Base-by-base conservation (phyloP, 1,140 invertebrate species). In the Drosophila asahinai region DNA sequence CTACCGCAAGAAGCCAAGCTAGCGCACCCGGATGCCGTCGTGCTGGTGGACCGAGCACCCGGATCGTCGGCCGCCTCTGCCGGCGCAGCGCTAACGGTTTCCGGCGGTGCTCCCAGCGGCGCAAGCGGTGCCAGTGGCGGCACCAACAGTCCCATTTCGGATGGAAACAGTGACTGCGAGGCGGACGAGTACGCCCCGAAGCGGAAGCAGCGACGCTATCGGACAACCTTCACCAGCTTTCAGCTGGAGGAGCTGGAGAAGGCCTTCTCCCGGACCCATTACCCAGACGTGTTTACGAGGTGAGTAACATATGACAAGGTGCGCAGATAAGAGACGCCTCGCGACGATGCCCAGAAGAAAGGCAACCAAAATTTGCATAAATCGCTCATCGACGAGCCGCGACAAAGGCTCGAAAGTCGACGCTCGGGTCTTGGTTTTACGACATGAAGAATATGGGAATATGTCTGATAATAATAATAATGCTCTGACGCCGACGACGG, bases 241-340 rank as follows among this genome's bases (percentile, higher is more conserved):
- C 98, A 99, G 93, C 94, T 99, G 60, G 98, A 99, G 92, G 98
- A 99, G 93, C 94, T 99, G 70, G 98, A 99, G 93, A 99, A 99
- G 93, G 98, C 98, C 0, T 99, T 99, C 93, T 97, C 98, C 1
- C 96, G 98, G 83, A 99, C 98, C 5, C 98, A 99, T 94, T 99
- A 99, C 94, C 98, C 98, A 19, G 98, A 99, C 94, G 98, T 99
- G 1, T 99, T 99, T 94, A 99, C 98, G 25, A 97, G 98, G 97
- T 99, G 94, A 94, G 75, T 77, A 77, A 77, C 64, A 70, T 72
- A 63, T 58, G 45, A 60, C 51, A 38, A 52, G 19, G 58, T 70
- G 79, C 68, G 71, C 17, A 8, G 54, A 72, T 75, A 77, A 77
- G 45, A 48, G 43, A 47, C 25, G 49, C 51, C 11, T 42, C 60